Base-by-base conservation (phyloP, 2,888 invertebrate species). In the Drosophila prostipennis region DNA sequence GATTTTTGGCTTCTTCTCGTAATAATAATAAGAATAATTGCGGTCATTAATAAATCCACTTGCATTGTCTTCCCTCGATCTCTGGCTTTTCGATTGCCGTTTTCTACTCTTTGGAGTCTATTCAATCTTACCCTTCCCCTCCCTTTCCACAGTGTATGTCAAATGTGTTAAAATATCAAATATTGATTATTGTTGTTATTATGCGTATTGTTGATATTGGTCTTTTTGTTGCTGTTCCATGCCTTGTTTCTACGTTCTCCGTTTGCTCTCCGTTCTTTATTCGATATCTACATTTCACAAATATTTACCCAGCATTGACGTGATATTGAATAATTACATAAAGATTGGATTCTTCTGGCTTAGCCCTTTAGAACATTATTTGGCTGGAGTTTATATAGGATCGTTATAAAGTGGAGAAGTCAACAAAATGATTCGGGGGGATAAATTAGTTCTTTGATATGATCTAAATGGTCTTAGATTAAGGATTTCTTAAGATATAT, bases 121-220 rank as follows among this genome's bases (percentile, higher is more conserved):
- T 65, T 65, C 63, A 65, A 34, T 37, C 49, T 6, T 19, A 16
- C 45, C 26, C 29, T 26, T 8, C 23, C 14, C 13, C 5, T 36
- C 14, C 39, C 16, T 10, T 11, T 32, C 13, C 37, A 2, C 7
- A 37, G 37, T 67, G 53, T 81, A 55, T 75, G 65, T 78, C 69
- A 83, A 83, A 86, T 80, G 83, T 83, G 83, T 83, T 83, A 83
- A 86, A 81, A 85, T 79, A 85, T 82, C 85, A 82, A 82, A 82
- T 84, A 82, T 82, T 84, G 82, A 81, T 84, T 84, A 77, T 79
- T 73, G 79, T 76, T 81, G 68, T 75, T 80, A 77, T 77, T 75
- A 59, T 79, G 70, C 55, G 70, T 57, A 75, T 74, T 72, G 61
- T 60, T 71, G 67, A 57, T 64, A 34, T 59, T 58, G 68, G 48